Base-by-base conservation (phyloP, 2,888 invertebrate species). In the Byasa hedistus region DNA sequence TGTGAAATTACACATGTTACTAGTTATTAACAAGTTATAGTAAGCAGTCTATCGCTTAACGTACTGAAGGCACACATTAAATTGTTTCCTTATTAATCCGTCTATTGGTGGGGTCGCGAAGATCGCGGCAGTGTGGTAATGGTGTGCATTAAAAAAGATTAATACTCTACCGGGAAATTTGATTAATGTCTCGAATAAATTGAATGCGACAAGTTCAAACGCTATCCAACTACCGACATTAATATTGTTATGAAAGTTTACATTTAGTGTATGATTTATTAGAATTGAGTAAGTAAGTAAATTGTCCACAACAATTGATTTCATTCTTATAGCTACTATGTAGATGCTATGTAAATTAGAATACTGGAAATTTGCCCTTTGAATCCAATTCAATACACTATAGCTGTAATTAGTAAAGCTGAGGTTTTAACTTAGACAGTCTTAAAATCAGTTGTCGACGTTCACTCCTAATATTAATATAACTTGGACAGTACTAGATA, bases 101-200 rank as follows among this genome's bases (percentile, higher is more conserved):
- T 65, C 67, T 56, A 57, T 54, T 44, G 17, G 61, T 54, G 70
- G 73, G 77, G 76, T 77, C 75, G 75, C 75, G 78, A 75, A 80
- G 78, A 75, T 66, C 24, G 69, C 59, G 68, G 57, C 52, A 56
- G 70, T 65, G 68, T 64, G 66, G 71, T 66, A 65, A 66, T 52
- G 57, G 51, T 51, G 51, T 61, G 58, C 55, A 51, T 66, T 66
- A 56, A 63, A n/a, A 66, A 63, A 66, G 55, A 62, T 63, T 66
- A 66, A 66, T 66, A 59, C 63, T 55, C 48, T 55, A 63, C 24
- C 63, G 48, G 61, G 65, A 65, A 57, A 61, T 65, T 65, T 65
- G 65, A 65, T 65, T 65, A 65, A 65, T 61, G 65, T 58, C 64
- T 66, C 59, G 68, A 56, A 69, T 63, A 62, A 67, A 69, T 68